These are phyloP conservation scores for Hippocampus abdominalis DNA, from an alignment of 2,113 vertebrate genomes.

Conservation along the genomic window DNA sequence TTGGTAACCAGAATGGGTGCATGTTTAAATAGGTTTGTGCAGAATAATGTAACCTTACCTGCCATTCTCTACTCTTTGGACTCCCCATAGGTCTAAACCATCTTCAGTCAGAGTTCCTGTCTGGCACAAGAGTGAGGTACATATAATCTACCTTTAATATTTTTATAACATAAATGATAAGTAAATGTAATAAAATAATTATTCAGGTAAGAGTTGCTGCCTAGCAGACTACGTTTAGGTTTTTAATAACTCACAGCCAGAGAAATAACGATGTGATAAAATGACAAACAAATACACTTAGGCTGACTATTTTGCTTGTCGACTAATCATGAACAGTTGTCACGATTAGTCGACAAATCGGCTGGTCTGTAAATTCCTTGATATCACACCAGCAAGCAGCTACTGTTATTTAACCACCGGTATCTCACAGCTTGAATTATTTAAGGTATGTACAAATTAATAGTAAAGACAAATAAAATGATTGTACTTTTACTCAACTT, in stretches of 20 bases:
- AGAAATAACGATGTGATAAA: constrained; percentile 57
- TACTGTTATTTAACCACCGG: too few relatives aligned
- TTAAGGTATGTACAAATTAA: too few relatives aligned
- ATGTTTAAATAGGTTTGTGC: not conserved
- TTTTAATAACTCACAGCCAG: not conserved
- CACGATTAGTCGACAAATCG: too few relatives aligned
- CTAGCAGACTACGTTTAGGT: constrained; percentile 51
- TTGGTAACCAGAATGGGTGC: not conserved
- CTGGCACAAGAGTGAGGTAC: constrained; percentile 53
- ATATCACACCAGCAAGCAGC: too few relatives aligned
- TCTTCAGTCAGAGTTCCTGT: constrained; percentile 98
- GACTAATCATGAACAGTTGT: too few relatives aligned
- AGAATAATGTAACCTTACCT: constrained; percentile 66
- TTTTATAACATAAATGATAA: not conserved
- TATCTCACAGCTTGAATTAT: too few relatives aligned
- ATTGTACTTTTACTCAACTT: too few relatives aligned
- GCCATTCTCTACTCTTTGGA: constrained; percentile 84
- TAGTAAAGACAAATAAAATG: too few relatives aligned
- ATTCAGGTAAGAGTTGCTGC: constrained; percentile 83
- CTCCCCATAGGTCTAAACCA: constrained; percentile 93
- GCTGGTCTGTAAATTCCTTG: too few relatives aligned
- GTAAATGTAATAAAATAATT: not conserved
- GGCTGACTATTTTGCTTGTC: too few relatives aligned
- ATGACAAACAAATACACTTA: too few relatives aligned
- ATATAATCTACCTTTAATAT: not conserved